Conservation (phyloP, 2,113 vertebrate genomes). For the Macrotis lagotis region DNA sequence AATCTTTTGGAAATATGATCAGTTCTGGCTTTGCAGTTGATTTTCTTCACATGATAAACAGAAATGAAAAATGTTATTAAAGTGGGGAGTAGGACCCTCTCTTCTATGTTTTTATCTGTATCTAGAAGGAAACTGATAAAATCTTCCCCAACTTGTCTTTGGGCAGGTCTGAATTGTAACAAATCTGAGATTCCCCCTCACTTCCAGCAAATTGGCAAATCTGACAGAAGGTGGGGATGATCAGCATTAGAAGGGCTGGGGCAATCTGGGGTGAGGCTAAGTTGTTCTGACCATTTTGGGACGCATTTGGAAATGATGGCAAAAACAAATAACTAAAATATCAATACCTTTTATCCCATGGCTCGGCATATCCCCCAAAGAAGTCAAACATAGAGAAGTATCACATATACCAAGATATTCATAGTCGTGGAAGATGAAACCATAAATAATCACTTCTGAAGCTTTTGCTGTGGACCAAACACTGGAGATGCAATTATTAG, state of each 20-base stretch:
- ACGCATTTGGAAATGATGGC: neutral
- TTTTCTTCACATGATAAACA: neutral
- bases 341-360: neutral
- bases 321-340: neutral
- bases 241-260: neutral
- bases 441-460: neutral
- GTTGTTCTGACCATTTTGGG: neutral
- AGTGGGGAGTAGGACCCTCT: neutral
- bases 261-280: neutral
- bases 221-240: neutral
- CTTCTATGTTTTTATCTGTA: neutral
- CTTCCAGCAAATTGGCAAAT: neutral
- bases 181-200: neutral
- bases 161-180: neutral
- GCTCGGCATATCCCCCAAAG: neutral
- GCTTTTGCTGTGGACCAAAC: neutral
- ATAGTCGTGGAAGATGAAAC: neutral
- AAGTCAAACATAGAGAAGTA: neutral
- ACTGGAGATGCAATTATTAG: neutral
- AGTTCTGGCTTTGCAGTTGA: neutral
- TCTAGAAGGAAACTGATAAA: neutral
- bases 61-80: neutral
- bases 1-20: neutral
- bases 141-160: neutral
- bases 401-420: neutral